Percentiles rank a stretch among this genome's conserved stretches.
phyloP scores from a whole-genome alignment of 92 coral and sea anemone species.

The Ricordea florida region DNA sequence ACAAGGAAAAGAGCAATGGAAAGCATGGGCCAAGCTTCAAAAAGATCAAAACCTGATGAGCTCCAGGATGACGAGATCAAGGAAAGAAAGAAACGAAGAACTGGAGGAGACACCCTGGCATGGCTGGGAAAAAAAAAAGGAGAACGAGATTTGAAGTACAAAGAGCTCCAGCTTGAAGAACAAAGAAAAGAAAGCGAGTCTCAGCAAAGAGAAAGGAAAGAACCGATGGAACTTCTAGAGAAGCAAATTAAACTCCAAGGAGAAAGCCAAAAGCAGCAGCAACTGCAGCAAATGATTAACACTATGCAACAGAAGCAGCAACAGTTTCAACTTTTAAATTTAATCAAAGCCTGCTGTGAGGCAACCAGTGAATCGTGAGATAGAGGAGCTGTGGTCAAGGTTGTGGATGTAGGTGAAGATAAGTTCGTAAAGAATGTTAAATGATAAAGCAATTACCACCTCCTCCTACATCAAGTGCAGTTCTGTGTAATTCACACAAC shows the following conservation, averaged over 20 bases:
- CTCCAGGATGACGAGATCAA: constrained; percentile 15
- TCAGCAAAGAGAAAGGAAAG: constrained; percentile 49
- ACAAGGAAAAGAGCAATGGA: constrained; percentile 30
- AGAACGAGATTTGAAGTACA: constrained; percentile 35
- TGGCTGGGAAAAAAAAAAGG: constrained; percentile 13
- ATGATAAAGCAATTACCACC: too few species aligned
- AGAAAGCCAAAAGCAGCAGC: constrained; percentile 32
- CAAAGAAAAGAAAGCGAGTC: constrained; percentile 38
- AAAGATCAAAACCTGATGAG: constrained; percentile 16
- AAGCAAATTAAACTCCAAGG: constrained; percentile 32
- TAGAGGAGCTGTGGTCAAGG: too few species aligned
- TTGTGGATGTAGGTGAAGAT: too few species aligned
- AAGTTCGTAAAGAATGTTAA: too few species aligned
- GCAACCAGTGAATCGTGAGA: too few species aligned
- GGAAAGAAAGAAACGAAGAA: constrained; percentile 22
- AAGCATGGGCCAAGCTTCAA: constrained; percentile 35
- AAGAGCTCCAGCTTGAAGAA: constrained; percentile 10
- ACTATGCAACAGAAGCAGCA: constrained; percentile 17
- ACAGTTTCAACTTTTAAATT: constrained; percentile 27
- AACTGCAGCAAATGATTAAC: constrained; percentile 40
- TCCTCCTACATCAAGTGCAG: too few species aligned
- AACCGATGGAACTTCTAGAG: constrained; percentile 40
- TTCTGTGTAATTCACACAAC: too few species aligned
- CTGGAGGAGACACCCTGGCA: constrained; percentile 22
- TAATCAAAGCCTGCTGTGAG: too few species aligned